Base-by-base conservation (phyloP, 2,797 vertebrate genomes). In the Notolepis coatsorum region DNA sequence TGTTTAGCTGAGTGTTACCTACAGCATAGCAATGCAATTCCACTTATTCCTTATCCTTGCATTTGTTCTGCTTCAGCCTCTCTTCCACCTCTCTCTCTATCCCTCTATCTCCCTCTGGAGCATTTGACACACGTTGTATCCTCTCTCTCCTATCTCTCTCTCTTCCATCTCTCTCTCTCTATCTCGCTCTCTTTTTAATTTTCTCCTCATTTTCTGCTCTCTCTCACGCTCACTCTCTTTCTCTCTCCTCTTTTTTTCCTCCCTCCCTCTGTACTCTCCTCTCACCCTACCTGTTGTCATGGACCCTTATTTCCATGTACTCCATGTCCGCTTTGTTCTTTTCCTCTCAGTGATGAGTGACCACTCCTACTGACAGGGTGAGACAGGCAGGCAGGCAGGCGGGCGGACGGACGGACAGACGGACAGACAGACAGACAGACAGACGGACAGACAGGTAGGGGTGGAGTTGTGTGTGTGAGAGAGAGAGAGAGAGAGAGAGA, bases 71-170 rank as follows among this genome's bases (percentile, higher is more conserved):
- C n/a, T n/a, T n/a, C n/a, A n/a, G n/a, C 42, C 13, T 21, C 18
- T 4, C 24, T 1, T 41, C 41, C 10, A 6, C 15, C 18, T 42
- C 18, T n/a, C n/a, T n/a, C n/a, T n/a, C n/a, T n/a, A n/a, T n/a
- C n/a, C n/a, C n/a, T n/a, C n/a, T n/a, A n/a, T 42, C 41, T 76
- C 76, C 68, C 77, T 24, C 55, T 49, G 73, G 88, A 79, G 62
- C 17, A 0, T 75, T 79, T 81, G 30, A 49, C 46, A 41, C 46
- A 41, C n/a, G 46, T 47, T 33, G 62, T 18, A n/a, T 2, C n/a
- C 24, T 15, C 46, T 56, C 46, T 48, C 45, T 17, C 23, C 8
- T 49, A 42, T 43, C 9, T 5, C 25, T 23, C 24, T 6, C 3
- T 42, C 18, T 21, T 42, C 8, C 4, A 9, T 38, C 31, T 38